Percentiles rank a stretch among this genome's conserved stretches.
Evolutionary conservation across 1,140 invertebrate genomes (phyloP).

Genomic region (Apis cerana): DNA sequence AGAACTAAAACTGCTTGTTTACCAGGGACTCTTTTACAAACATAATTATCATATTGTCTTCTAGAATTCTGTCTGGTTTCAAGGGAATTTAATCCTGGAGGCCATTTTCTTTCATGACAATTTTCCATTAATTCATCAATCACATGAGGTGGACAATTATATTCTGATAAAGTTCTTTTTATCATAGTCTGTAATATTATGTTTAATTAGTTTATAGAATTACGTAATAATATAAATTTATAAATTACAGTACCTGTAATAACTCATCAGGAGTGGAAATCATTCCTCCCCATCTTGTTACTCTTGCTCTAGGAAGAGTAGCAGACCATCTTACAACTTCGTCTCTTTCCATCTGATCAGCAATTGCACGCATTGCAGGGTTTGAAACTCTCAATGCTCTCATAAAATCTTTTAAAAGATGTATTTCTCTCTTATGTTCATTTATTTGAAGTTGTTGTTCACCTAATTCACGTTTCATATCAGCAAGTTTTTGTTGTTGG

Average conservation of each 20-base stretch:
- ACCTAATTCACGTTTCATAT: conserved; percentile 91
- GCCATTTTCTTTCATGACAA: conserved; percentile 97
- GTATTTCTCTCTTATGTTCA: conserved; percentile 94
- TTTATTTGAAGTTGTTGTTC: conserved; percentile 93
- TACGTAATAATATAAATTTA: background rate
- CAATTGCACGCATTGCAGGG: conserved; percentile 93
- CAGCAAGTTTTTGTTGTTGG: conserved; percentile 92
- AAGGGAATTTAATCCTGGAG: conserved; percentile 93
- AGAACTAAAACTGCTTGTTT: conserved; percentile 97
- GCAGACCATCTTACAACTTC: conserved; percentile 96
- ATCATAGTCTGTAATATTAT: conserved; percentile 88
- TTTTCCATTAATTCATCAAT: conserved; percentile 98
- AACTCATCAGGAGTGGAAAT: conserved; percentile 95
- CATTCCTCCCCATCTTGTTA: conserved; percentile 98
- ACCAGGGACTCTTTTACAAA: conserved; percentile 95
- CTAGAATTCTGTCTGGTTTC: conserved; percentile 97
- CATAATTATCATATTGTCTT: conserved; percentile 95
- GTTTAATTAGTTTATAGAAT: background rate
- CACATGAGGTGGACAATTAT: conserved; percentile 94
- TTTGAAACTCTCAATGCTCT: conserved; percentile 93
- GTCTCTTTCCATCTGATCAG: conserved; percentile 95
- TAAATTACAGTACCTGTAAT: conserved; percentile 10
- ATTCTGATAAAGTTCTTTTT: conserved; percentile 94
- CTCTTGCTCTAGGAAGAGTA: conserved; percentile 91
- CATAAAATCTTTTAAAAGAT: conserved; percentile 95